Base-by-base conservation (phyloP, 2,888 invertebrate genomes). In the Macaria liturata region DNA sequence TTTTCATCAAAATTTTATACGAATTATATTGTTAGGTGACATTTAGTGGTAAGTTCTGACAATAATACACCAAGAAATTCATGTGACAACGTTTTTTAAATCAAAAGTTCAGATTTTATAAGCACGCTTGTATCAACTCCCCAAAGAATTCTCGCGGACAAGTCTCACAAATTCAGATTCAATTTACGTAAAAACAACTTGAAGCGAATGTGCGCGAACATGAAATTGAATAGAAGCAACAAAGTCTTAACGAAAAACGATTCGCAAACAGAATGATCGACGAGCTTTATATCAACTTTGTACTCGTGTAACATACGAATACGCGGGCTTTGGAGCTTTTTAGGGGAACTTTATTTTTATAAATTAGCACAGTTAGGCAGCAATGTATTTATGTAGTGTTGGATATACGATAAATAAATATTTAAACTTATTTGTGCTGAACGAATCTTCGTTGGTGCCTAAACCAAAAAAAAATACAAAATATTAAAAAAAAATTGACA, bases 221-320 rank as follows among this genome's bases (percentile, higher is more conserved):
- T 30, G 57, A 62, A 60, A 61, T 60, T 59, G 55, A 60, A 60
- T 56, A 56, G 51, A 64, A 60, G 59, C 65, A 62, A 71, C 71
- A 69, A 72, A 69, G 71, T 71, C 44, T 52, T 49, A 44, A 40
- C 9, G 61, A 67, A 67, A 64, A 67, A 57, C 61, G 52, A 53
- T 56, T 60, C 49, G 40, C 57, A 68, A 67, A 67, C 67, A 66
- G 67, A 66, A 67, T 68, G 64, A 71, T 65, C 66, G 61, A 61
- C 59, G 59, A 57, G 58, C 54, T 54, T 43, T 50, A 3, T 42
- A 52, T 46, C 64, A 57, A 60, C 55, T 60, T 60, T 60, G 59
- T 60, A 56, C 59, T 53, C n/a, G 32, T 0, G 37, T 9, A 37
- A 50, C 51, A 59, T 47, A 59, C 45, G 37, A 39, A 31, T 51